These are phyloP conservation scores for Engystomops pustulosus DNA, from an alignment of 2,113 vertebrate species.

Conservation along the genomic window DNA sequence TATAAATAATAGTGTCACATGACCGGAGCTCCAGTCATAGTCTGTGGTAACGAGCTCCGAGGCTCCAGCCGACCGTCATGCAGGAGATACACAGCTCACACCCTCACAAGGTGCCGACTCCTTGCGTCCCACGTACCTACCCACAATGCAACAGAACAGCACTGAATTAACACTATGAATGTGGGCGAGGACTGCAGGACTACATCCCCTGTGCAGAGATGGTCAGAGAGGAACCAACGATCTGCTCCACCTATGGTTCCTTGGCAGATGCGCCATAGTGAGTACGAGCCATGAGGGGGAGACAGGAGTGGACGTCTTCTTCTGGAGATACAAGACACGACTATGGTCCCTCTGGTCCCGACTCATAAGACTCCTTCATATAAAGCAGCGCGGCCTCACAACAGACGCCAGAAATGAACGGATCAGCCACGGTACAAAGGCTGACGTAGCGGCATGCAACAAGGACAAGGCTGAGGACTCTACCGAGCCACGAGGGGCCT, in stretches of 20 bases:
- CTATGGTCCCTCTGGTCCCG: not conserved
- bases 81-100: too few species aligned
- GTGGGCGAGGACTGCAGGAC: not conserved
- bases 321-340: not conserved
- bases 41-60: not conserved
- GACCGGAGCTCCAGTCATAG: not conserved
- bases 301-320: too few species aligned
- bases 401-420: slow-evolving; percentile 23
- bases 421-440: not conserved
- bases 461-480: not conserved
- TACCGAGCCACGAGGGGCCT: not conserved
- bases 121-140: too few species aligned
- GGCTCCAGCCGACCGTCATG: not conserved
- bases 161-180: not conserved
- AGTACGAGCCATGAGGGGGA: too few species aligned
- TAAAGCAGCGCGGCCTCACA: not conserved
- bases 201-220: too few species aligned
- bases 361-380: too few species aligned
- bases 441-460: slow-evolving; percentile 37
- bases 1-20: slow-evolving; percentile 10
- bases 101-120: too few species aligned
- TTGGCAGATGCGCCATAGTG: too few species aligned
- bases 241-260: too few species aligned
- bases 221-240: too few species aligned
- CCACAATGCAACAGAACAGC: not conserved